Conservation (phyloP, 2,888 invertebrate species). For the Euzophera pinguis region DNA sequence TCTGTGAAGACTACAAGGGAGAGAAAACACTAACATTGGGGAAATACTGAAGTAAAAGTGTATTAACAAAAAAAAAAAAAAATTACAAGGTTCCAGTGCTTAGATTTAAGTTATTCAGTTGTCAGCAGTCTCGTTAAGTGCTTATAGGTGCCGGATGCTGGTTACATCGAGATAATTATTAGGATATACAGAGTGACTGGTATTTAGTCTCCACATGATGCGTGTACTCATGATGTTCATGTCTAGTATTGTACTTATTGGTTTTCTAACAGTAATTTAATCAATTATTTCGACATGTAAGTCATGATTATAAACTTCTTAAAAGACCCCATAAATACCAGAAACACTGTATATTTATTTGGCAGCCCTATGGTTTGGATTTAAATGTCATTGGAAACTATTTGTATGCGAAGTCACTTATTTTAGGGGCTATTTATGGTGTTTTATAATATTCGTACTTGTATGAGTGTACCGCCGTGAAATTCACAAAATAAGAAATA, state of each 20-base stretch:
- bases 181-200: slow-evolving; percentile 32
- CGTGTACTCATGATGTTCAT: slow-evolving; percentile 20
- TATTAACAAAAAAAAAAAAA: background rate
- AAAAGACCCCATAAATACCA: slow-evolving; percentile 30
- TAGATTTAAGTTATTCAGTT: slow-evolving; percentile 17
- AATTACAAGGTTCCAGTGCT: background rate
- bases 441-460: background rate
- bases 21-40: background rate
- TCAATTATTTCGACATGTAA: too few relatives aligned
- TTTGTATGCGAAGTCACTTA: background rate
- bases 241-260: too few relatives aligned
- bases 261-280: too few relatives aligned
- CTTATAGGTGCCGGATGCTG: slow-evolving; percentile 15
- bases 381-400: slow-evolving; percentile 25
- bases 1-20: background rate
- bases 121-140: slow-evolving; percentile 45
- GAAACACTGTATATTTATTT: slow-evolving; percentile 60
- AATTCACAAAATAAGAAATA: too few relatives aligned
- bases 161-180: background rate
- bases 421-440: background rate
- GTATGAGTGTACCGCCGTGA: background rate
- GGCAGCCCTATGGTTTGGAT: slow-evolving; percentile 67
- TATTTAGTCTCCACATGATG: slow-evolving; percentile 23
- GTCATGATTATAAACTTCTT: slow-evolving; percentile 20
- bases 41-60: background rate